Conservation (phyloP, 2,888 invertebrate species). For the Ichneumon xanthorius region DNA sequence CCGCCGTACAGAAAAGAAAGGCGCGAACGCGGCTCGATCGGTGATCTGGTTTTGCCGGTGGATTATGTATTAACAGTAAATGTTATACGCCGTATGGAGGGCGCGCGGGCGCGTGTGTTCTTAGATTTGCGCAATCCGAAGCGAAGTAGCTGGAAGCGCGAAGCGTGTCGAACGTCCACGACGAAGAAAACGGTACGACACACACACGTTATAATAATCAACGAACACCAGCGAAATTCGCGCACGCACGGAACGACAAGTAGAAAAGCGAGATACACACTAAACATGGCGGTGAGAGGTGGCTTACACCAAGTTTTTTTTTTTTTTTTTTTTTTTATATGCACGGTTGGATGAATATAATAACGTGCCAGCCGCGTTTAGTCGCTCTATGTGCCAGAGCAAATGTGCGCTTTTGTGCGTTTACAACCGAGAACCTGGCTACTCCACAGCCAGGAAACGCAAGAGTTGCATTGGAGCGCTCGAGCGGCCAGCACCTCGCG, state of each 20-base stretch:
- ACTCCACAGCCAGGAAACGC: conserved; percentile 33
- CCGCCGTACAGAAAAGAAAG: conserved; percentile 26
- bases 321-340: conserved; percentile 10
- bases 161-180: conserved; percentile 60
- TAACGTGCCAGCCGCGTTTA: conserved; percentile 38
- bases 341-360: conserved; percentile 60
- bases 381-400: conserved; percentile 38
- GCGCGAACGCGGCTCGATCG: background rate
- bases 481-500: background rate
- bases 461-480: conserved; percentile 27
- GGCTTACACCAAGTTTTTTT: conserved; percentile 34
- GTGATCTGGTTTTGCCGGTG: conserved; percentile 49
- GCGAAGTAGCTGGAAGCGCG: conserved; percentile 41
- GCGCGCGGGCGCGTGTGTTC: background rate
- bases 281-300: conserved; percentile 34
- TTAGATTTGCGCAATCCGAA: conserved; percentile 59
- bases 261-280: conserved; percentile 20
- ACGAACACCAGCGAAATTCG: conserved; percentile 25
- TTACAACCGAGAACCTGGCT: conserved; percentile 13
- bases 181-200: conserved; percentile 22
- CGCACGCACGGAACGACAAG: conserved; percentile 4
- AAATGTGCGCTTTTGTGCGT: conserved; percentile 43
- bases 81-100: conserved; percentile 3
- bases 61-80: conserved; percentile 39
- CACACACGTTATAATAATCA: background rate